A percentile compares a stretch with the other conserved stretches of the same genome.
phyloP scores from a whole-genome alignment of 2,113 vertebrate genomes.

The Crotalus helleri region DNA sequence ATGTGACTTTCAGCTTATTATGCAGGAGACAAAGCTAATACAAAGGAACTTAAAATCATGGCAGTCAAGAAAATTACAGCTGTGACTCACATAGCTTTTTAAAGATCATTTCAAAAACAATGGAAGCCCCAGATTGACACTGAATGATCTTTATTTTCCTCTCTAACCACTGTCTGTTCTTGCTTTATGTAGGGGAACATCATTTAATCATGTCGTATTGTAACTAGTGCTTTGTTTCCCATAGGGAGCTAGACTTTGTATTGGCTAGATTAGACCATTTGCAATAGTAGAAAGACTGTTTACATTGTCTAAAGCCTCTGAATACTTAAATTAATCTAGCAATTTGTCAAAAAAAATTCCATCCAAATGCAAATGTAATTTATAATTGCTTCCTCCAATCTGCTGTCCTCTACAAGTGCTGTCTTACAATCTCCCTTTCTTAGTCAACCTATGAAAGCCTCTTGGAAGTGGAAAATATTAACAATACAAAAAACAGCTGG shows the following conservation, averaged over 20 bases:
- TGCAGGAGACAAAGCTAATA: constrained; percentile 2
- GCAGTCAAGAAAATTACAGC: constrained; percentile 15
- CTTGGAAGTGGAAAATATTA: not conserved
- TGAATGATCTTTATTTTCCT: not conserved
- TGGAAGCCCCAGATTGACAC: not conserved
- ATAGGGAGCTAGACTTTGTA: not conserved
- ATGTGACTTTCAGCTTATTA: not conserved
- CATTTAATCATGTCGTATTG: not conserved
- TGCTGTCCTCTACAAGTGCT: not conserved
- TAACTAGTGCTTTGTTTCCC: not conserved
- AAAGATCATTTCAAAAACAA: constrained; percentile 14
- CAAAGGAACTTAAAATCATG: constrained; percentile 20
- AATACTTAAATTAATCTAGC: not conserved
- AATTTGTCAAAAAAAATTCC: not conserved
- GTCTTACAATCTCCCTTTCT: not conserved
- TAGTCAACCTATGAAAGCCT: not conserved
- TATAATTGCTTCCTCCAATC: not conserved
- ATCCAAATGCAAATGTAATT: not conserved
- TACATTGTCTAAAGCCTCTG: not conserved
- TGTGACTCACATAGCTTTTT: constrained; percentile 10
- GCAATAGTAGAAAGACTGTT: not conserved
- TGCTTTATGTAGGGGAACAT: not conserved
- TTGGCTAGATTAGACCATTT: not conserved
- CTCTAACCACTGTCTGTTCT: not conserved
- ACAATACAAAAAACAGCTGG: not conserved